Evolutionary conservation across 2,888 invertebrate genomes (phyloP).

Genomic region (Nemoura dubitans): DNA sequence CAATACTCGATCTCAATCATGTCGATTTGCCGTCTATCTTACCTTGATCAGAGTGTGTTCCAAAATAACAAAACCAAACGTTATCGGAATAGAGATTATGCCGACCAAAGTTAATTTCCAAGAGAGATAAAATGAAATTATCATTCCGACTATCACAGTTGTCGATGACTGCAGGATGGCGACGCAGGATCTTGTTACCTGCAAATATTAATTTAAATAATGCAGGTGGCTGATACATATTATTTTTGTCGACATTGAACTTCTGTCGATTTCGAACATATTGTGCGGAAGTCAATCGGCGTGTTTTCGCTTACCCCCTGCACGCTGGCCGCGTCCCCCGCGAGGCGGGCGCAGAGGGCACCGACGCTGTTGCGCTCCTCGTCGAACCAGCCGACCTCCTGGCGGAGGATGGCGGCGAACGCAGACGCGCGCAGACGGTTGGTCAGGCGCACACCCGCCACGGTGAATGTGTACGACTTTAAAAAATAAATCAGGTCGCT

Average conservation of each 20-base stretch:
- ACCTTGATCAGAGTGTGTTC: constrained; percentile 58
- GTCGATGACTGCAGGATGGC: constrained; percentile 73
- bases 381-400: constrained; percentile 81
- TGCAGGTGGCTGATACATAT: no score
- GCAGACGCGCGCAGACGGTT: constrained; percentile 57
- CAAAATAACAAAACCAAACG: constrained; percentile 72
- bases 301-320: constrained; percentile 65
- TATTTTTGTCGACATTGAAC: constrained; percentile 17
- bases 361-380: constrained; percentile 74
- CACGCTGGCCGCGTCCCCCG: constrained; percentile 79
- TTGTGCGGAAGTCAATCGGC: no score
- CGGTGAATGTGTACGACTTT: no score
- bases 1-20: no score
- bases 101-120: constrained; percentile 78
- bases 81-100: constrained; percentile 71
- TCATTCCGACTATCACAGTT: constrained; percentile 71
- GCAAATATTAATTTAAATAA: no score
- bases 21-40: background rate
- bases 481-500: no score
- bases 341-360: constrained; percentile 73
- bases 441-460: constrained; percentile 62
- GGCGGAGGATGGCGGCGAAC: constrained; percentile 59
- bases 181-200: constrained; percentile 74
- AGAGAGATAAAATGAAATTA: constrained; percentile 72
- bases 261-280: no score